These are phyloP conservation scores for Luperina nickerlii DNA, from an alignment of 2,888 invertebrate genomes.

Conservation along the genomic window DNA sequence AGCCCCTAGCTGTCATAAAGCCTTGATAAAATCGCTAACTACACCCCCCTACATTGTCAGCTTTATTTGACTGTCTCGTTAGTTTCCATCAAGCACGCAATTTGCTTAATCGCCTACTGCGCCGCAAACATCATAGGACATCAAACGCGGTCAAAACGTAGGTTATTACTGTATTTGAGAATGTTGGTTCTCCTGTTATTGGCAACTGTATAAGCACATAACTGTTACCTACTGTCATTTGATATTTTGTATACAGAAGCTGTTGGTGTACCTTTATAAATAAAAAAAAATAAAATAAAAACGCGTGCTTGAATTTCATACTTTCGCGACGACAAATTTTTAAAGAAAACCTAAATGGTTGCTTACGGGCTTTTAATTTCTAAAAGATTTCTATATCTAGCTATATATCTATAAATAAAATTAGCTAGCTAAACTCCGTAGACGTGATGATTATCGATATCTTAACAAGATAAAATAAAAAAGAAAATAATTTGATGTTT, in stretches of 20 bases:
- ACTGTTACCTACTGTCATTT: too few species aligned
- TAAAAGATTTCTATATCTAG: neutral
- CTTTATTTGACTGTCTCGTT: slow-evolving; percentile 37
- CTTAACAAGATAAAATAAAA: too few species aligned
- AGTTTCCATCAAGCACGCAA: slow-evolving; percentile 26
- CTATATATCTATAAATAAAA: too few species aligned
- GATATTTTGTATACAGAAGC: too few species aligned
- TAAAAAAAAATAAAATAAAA: too few species aligned
- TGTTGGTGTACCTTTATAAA: too few species aligned
- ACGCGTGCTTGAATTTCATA: neutral
- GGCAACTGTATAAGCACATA: too few species aligned
- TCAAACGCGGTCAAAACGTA: neutral
- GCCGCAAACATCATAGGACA: neutral
- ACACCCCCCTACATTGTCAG: neutral
- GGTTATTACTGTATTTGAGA: too few species aligned
- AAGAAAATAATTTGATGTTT: too few species aligned
- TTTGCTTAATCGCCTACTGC: slow-evolving; percentile 19
- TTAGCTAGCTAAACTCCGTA: too few species aligned
- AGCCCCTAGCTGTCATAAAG: neutral
- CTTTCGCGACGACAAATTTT: neutral
- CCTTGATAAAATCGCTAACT: slow-evolving; percentile 22
- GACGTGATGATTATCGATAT: too few species aligned
- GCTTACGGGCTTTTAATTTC: neutral
- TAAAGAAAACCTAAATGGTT: neutral
- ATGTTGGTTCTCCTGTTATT: too few species aligned